These are phyloP conservation scores for Mola mola DNA, from an alignment of 2,113 vertebrate genomes.

Conservation along the genomic window DNA sequence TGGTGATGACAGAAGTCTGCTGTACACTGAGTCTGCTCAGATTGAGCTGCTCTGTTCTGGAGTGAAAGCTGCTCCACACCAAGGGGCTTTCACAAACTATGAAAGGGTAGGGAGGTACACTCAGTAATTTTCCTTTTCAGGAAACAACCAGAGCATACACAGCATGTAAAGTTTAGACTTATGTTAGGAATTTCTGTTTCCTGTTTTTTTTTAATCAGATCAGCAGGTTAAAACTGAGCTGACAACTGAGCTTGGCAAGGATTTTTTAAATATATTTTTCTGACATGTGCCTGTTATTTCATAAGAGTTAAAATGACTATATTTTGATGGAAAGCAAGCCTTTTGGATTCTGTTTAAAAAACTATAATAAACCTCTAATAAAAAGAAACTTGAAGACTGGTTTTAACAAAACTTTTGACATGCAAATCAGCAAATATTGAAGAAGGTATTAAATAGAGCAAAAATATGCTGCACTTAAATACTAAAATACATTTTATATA, in stretches of 20 bases:
- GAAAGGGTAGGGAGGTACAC: conserved; percentile 52
- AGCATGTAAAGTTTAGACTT: background rate
- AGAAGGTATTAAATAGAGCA: conserved; percentile 15
- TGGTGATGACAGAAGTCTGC: conserved; percentile 71
- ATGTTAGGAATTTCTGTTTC: conserved; percentile 29
- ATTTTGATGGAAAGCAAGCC: too few species aligned
- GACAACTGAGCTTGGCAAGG: too few species aligned
- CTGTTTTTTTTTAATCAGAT: too few species aligned
- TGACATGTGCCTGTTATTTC: too few species aligned
- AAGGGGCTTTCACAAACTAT: conserved; percentile 68
- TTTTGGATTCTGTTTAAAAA: too few species aligned
- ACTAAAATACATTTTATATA: conserved; percentile 12
- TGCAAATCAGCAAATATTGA: conserved; percentile 10
- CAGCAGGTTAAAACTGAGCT: too few species aligned
- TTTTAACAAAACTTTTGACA: conserved; percentile 27
- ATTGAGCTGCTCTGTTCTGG: conserved; percentile 72
- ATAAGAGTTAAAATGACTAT: too few species aligned
- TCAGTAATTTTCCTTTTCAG: conserved; percentile 79
- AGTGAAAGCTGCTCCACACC: conserved; percentile 61
- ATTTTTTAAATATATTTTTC: too few species aligned
- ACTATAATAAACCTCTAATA: too few species aligned
- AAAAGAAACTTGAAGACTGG: too few species aligned
- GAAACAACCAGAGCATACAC: conserved; percentile 53
- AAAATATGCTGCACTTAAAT: background rate
- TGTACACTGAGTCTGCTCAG: conserved; percentile 56